phyloP scores from a whole-genome alignment of 2,113 vertebrate genomes.

The Bos javanicus region DNA sequence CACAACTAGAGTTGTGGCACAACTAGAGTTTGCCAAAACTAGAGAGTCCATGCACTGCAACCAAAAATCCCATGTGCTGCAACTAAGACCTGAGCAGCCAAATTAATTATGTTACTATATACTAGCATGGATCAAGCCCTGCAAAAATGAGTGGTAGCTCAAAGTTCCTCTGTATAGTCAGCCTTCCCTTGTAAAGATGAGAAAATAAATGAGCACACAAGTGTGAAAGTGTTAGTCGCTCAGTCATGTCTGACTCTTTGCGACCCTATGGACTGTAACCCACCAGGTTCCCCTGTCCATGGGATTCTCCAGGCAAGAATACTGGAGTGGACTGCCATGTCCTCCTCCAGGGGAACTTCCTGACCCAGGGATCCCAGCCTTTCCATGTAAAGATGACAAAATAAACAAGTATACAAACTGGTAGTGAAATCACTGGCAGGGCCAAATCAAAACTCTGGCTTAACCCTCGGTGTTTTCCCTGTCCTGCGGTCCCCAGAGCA shows the following conservation, averaged over 20 bases:
- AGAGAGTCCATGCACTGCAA: neutral
- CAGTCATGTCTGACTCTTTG: neutral
- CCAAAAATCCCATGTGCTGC: neutral
- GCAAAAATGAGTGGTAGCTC: neutral
- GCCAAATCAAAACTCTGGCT: neutral
- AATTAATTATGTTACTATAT: neutral
- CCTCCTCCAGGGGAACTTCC: neutral
- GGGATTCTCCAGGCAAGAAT: neutral
- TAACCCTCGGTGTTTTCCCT: accelerated
- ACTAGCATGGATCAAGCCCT: neutral
- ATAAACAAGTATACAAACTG: neutral
- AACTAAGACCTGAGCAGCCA: neutral
- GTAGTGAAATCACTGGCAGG: neutral
- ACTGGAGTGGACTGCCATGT: neutral
- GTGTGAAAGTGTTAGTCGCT: neutral
- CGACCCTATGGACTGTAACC: neutral
- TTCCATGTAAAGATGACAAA: neutral
- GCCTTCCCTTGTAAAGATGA: neutral
- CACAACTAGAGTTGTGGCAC: neutral
- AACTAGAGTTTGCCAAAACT: neutral
- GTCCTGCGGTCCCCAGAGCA: accelerated
- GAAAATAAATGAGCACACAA: neutral
- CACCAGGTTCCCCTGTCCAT: neutral
- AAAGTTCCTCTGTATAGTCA: neutral
- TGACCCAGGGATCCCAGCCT: neutral